phyloP scores from a whole-genome alignment of 2,113 vertebrate genomes.

The Tursiops truncatus region DNA sequence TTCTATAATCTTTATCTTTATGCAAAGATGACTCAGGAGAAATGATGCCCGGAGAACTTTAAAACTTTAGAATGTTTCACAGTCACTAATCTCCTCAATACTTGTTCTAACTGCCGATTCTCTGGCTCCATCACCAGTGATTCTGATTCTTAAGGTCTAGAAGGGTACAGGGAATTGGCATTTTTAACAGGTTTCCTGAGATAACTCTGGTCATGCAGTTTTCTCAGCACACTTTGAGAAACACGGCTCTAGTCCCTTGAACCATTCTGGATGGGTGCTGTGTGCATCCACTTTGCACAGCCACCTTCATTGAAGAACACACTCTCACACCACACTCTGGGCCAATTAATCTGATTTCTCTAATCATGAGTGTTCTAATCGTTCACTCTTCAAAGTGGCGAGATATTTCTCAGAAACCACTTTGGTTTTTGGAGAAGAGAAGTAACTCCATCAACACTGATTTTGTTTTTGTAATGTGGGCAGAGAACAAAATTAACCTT shows the following conservation, averaged over 20 bases:
- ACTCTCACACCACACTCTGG: slow-evolving; percentile 41
- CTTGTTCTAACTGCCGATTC: neutral
- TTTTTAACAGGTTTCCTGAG: neutral
- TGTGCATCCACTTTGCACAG: slow-evolving; percentile 11
- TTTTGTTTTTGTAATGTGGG: slow-evolving; percentile 61
- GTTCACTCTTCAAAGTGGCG: slow-evolving; percentile 57
- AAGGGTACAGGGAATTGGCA: neutral
- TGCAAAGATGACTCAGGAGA: neutral
- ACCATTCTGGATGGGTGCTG: neutral
- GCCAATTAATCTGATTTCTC: slow-evolving; percentile 66
- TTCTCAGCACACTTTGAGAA: neutral
- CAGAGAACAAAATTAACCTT: slow-evolving; percentile 66
- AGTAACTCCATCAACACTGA: slow-evolving; percentile 46
- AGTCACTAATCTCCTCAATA: neutral
- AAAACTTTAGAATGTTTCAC: neutral
- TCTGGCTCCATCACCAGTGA: neutral
- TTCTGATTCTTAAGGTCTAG: neutral
- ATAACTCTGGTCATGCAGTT: neutral
- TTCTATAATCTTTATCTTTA: neutral
- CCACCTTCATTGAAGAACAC: slow-evolving; percentile 40
- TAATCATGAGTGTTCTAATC: slow-evolving; percentile 67
- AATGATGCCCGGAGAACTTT: neutral
- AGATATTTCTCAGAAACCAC: slow-evolving; percentile 73
- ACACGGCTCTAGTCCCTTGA: neutral
- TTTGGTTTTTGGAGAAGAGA: slow-evolving; percentile 47